phyloP scores from a whole-genome alignment of 2,797 vertebrate species.

The Chrysocyon brachyurus region DNA sequence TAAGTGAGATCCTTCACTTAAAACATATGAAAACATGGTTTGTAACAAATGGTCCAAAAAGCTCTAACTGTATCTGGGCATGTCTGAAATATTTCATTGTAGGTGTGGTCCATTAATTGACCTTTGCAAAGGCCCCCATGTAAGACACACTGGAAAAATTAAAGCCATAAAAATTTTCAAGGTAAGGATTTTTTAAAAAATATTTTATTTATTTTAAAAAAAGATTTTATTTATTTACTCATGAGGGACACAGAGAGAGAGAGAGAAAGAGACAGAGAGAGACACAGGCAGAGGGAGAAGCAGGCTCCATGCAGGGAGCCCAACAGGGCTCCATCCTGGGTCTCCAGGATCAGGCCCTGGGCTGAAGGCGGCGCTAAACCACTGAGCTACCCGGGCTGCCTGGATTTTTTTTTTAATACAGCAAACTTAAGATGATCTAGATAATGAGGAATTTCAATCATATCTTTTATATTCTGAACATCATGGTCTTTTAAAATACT shows the following conservation, averaged over 20 bases:
- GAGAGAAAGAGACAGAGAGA: no score
- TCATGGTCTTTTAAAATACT: slow-evolving; percentile 9
- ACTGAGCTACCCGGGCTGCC: no score
- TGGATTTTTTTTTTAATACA: background rate
- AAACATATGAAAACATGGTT: background rate
- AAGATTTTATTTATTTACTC: no score
- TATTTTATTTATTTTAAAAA: no score
- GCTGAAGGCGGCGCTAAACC: no score
- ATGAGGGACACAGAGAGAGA: no score
- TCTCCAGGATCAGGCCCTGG: no score
- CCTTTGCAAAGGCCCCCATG: slow-evolving; percentile 96
- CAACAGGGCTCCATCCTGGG: no score
- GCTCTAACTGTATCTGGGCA: background rate
- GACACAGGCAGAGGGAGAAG: no score
- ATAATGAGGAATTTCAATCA: background rate
- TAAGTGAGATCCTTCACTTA: background rate
- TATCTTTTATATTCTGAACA: background rate
- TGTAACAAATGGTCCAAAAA: background rate
- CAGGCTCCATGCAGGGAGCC: no score
- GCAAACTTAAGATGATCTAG: background rate
- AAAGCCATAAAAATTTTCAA: slow-evolving; percentile 96
- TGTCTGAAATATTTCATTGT: slow-evolving; percentile 56
- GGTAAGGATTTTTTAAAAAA: slow-evolving; percentile 85
- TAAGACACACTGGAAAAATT: slow-evolving; percentile 97
- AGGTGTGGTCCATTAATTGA: slow-evolving; percentile 97